Evolutionary conservation across 2,888 invertebrate species (phyloP), one percentile per base, ranked within the genome.

Genomic region (Dysmachus trigonus): DNA sequence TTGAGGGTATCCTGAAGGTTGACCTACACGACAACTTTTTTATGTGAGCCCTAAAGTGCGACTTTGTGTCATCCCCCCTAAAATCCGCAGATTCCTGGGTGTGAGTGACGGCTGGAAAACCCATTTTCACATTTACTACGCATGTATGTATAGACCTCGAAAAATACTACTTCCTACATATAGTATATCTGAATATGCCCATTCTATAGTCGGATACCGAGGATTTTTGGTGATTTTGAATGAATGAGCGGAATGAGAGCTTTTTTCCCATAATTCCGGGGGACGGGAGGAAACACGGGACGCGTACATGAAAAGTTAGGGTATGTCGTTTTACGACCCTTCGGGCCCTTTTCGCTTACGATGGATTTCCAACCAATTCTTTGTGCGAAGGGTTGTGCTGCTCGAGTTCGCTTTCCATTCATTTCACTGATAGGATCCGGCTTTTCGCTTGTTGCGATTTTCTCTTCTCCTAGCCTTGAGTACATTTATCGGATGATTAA

Each of bases 391-490:
- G 77, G 31, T 77, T 77, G 27, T 77, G 38, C 38, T 18, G 27
- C 62, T 47, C 47, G 47, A 18, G 22, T 3, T 27, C 10, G 62
- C 47, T 77, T 41, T 77, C 77, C 77, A 77, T 77, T 77, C 77
- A 77, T 77, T 77, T 77, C 62, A 77, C 47, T 41, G 77, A 77
- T 77, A 27, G 77, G 47, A 77, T 77, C 77, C 27, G 77, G 47
- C 47, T 77, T 77, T 77, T 77, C 77, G 77, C 77, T 77, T 77
- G 77, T 77, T 77, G 77, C 77, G 77, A 77, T 77, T 77, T 41
- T n/a, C n/a, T n/a, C n/a, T n/a, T n/a, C n/a, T n/a, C n/a, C 47
- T 30, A 35, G 76, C 38, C 77, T 77, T 77, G 47, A 77, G 77
- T 47, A 77, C 41, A 77, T 77, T 77, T 77, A 41, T 77, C 77